A percentile compares a stretch with the other conserved stretches of the same genome.
phyloP scores from a whole-genome alignment of 2,113 vertebrate species.

The Silurus asotus region DNA sequence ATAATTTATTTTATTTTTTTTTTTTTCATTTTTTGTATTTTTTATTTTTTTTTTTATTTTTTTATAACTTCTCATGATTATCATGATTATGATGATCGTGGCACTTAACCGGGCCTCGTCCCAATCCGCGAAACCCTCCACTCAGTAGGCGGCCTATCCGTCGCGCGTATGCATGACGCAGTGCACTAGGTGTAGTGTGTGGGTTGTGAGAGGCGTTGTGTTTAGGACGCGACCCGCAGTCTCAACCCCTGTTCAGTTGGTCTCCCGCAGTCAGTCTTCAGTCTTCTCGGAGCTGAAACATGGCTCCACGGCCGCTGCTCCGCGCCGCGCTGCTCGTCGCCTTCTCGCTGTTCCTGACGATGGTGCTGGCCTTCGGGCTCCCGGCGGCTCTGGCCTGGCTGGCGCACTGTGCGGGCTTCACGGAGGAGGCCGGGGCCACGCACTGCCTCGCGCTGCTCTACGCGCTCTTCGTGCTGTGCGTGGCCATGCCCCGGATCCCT shows the following conservation, averaged over 20 bases:
- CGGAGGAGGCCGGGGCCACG: slow-evolving; percentile 63
- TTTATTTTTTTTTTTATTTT: too few relatives aligned
- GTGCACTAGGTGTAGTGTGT: too few relatives aligned
- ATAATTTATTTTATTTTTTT: too few relatives aligned
- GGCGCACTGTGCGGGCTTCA: slow-evolving; percentile 63
- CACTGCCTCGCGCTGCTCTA: slow-evolving; percentile 73
- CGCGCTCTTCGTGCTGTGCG: slow-evolving; percentile 67
- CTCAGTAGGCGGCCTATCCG: too few relatives aligned
- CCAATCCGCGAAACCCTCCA: too few relatives aligned
- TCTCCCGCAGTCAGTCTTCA: neutral
- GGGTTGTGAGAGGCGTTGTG: too few relatives aligned
- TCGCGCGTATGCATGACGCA: too few relatives aligned
- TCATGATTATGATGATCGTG: too few relatives aligned
- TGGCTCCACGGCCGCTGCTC: slow-evolving; percentile 55
- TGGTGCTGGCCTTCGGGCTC: slow-evolving; percentile 71
- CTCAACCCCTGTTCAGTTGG: neutral
- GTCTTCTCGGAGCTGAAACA: slow-evolving; percentile 57
- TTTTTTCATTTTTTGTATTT: too few relatives aligned
- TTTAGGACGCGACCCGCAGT: neutral
- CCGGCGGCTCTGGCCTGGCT: slow-evolving; percentile 64
- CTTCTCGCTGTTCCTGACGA: slow-evolving; percentile 69
- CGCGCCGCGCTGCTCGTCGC: slow-evolving; percentile 56
- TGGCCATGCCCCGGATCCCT: slow-evolving; percentile 70
- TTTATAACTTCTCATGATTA: too few relatives aligned
- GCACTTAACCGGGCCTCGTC: too few relatives aligned